Conservation (phyloP, 2,113 vertebrate genomes). For the Alethe diademata region DNA sequence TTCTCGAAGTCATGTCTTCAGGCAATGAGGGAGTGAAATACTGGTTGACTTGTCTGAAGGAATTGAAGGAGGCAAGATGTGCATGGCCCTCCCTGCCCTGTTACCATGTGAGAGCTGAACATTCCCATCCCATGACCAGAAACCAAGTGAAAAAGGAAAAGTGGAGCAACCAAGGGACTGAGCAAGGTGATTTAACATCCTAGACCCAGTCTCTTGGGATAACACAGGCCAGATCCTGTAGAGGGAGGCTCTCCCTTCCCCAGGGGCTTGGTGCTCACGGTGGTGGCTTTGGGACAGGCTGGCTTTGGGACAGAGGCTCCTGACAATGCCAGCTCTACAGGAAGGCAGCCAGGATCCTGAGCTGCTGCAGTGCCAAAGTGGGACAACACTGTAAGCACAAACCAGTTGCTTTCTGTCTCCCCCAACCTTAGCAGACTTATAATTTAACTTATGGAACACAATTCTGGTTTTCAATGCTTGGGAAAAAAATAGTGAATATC, state of each 20-base stretch:
- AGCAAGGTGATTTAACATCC: background rate
- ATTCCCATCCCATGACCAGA: background rate
- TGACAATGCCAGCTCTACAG: background rate
- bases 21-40: background rate
- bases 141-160: background rate
- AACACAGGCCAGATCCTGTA: background rate
- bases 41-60: background rate
- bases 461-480: background rate
- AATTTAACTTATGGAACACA: background rate
- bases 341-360: background rate
- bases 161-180: background rate
- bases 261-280: background rate
- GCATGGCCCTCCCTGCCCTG: background rate
- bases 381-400: background rate
- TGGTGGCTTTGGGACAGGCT: background rate
- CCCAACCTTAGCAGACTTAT: background rate
- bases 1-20: background rate
- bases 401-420: background rate
- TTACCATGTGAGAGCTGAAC: background rate
- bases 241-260: background rate
- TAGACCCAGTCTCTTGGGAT: background rate
- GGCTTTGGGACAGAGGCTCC: background rate
- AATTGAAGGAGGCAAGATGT: background rate
- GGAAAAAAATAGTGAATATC: background rate
- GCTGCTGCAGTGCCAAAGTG: accelerated